Percentiles rank a stretch among this genome's conserved stretches.
Evolutionary conservation across 2,888 invertebrate species (phyloP).

Genomic region (Epiblema foenella): DNA sequence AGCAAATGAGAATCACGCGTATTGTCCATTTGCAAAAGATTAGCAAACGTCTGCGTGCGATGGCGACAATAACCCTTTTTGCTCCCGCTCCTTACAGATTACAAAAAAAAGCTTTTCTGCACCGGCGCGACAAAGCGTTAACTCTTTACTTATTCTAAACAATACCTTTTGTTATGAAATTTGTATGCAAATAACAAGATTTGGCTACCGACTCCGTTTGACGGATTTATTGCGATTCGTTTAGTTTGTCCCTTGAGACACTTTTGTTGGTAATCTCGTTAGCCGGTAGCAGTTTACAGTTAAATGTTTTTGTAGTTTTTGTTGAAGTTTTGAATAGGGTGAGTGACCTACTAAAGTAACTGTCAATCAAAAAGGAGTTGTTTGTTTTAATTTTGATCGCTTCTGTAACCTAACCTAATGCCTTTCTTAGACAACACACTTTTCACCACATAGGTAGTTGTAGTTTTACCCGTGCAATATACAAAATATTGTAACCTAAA

Average conservation of each 20-base stretch:
- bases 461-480: background rate
- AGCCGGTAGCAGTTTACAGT: constrained; percentile 63
- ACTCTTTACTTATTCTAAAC: constrained; percentile 67
- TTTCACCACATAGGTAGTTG: background rate
- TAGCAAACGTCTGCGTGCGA: constrained; percentile 43
- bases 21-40: constrained; percentile 52
- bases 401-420: background rate
- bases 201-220: constrained; percentile 75
- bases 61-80: constrained; percentile 59
- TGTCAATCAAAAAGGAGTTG: constrained; percentile 30
- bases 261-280: constrained; percentile 56
- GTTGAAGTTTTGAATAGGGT: constrained; percentile 47
- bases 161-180: constrained; percentile 69
- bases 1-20: constrained; percentile 36
- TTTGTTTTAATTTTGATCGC: background rate
- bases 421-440: background rate
- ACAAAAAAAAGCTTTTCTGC: constrained; percentile 42
- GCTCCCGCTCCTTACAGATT: constrained; percentile 46
- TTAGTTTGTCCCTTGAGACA: constrained; percentile 60
- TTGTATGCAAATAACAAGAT: constrained; percentile 84
- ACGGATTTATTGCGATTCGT: constrained; percentile 64
- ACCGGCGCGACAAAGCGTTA: constrained; percentile 73
- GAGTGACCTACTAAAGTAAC: constrained; percentile 31
- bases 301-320: constrained; percentile 45
- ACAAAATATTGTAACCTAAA: background rate